Evolutionary conservation across 2,113 vertebrate species (phyloP), one percentile per base, ranked within the genome.

Genomic region (Puntigrus tetrazona): DNA sequence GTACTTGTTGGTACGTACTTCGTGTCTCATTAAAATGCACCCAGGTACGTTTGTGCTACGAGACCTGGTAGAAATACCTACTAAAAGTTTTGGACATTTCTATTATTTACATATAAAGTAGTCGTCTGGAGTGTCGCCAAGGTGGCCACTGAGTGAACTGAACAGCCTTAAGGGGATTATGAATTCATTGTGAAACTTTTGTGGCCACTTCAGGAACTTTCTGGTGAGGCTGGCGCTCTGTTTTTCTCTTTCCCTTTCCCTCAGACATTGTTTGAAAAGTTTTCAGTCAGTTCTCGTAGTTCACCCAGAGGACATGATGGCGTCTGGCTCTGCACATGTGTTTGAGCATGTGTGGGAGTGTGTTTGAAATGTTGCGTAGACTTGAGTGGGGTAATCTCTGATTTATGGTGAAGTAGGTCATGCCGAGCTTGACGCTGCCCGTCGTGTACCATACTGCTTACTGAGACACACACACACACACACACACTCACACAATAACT

Each of bases 401-500:
- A 77, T 87, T 83, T 85, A 79, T 74, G 52, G 74, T 79, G 84
- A 85, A 80, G 69, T 85, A 85, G 87, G 87, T 88, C 87, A 85
- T 80, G 52, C 14, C n/a, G 63, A 78, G 85, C 79, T 76, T 43
- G 78, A 86, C 22, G 80, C 69, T 79, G 41, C 75, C 57, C n/a
- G 78, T 25, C 52, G 10, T 61, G 57, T 83, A 47, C 57, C 57
- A 83, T 52, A 43, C 47, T 81, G n/a, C 34, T 82, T 70, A 45
- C 85, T 55, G n/a, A 43, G n/a, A n/a, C 6, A 55, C 22, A 45
- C 20, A 67, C 67, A 52, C 43, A 78, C 20, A 41, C 43, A 78
- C 75, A 80, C 38, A 65, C 47, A 50, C 45, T 76, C 67, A 83
- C 27, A 83, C 82, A 70, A 57, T 45, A 50, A 78, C 73, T 22